Percentiles rank a stretch among this genome's conserved stretches.
Conservation (phyloP, 2,113 vertebrate genomes). For the Solea senegalensis region DNA sequence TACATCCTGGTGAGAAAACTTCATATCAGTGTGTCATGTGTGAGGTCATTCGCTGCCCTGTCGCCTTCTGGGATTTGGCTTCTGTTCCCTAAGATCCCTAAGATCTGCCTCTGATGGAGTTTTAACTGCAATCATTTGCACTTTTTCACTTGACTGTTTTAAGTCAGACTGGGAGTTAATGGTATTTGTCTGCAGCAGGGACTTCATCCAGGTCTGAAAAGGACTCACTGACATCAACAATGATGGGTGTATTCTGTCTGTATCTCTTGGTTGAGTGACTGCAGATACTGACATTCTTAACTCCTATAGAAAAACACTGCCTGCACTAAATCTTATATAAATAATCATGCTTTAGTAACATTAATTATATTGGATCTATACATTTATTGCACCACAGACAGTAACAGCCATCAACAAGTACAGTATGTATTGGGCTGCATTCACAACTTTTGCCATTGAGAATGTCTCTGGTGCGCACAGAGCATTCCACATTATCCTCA, state of each 20-base stretch:
- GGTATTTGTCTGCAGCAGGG: conserved; percentile 4
- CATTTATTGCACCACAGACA: neutral
- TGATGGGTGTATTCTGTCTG: conserved; percentile 12
- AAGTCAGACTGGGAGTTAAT: neutral
- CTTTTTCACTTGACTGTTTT: neutral
- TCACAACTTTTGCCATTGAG: conserved; percentile 34
- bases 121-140: no score
- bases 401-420: conserved; percentile 1
- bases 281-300: no score
- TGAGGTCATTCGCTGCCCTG: no score
- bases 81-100: no score
- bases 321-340: neutral
- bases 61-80: no score
- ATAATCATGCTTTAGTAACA: neutral
- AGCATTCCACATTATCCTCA: conserved; percentile 65
- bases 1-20: no score
- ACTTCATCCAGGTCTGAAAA: conserved; percentile 28
- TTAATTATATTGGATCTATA: neutral
- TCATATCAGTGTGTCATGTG: no score
- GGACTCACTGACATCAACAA: conserved; percentile 25
- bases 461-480: conserved; percentile 42
- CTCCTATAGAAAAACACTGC: neutral
- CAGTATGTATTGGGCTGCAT: neutral
- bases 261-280: neutral
- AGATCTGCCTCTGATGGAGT: no score